Evolutionary conservation across 2,797 vertebrate genomes (phyloP), one percentile per base, ranked within the genome.

Genomic region (Gallinago solitaria): DNA sequence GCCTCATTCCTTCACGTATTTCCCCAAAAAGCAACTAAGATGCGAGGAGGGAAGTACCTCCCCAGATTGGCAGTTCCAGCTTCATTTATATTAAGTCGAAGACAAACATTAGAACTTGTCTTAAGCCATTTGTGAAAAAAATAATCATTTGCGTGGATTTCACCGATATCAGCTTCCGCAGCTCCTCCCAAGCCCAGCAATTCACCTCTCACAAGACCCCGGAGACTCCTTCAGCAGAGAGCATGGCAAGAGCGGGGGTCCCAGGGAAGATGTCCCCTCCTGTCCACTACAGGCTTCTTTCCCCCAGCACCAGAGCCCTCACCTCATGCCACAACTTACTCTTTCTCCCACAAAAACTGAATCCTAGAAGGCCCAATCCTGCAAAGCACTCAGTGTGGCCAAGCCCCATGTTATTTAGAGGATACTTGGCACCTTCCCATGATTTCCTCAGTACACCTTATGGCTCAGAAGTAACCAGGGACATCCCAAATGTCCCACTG

Each of bases 301-400:
- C 6, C 14, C 5, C 28, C 15, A 2, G 2, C 33, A 82, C 48
- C 24, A 64, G 43, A 37, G 30, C 17, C 37, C 33, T 8, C 0
- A 0, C 30, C 16, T 67, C 54, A 35, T 16, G 28, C 32, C 32
- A 41, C 2, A 6, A 11, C 35, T 54, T 23, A 9, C 9, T 73
- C 27, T 12, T 91, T 33, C 71, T 83, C 73, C 41, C 57, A 47
- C 27, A 35, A 47, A 84, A 83, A 56, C 0, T 1, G 5, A 77
- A 45, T 43, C 41, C 45, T 20, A 20, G 43, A 75, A 87, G 21
- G 27, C 7, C 23, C 41, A 57, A 23, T 47, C 53, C 76, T 59
- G 24, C 76, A 47, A 65, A 82, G 63, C 4, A 7, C 28, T n/a
- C 30, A 15, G 24, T 1, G 0, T 0, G 0, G 23, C 43, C 76